Evolutionary conservation across 92 coral and sea anemone genomes (phyloP).

Genomic region (Parazoanthus darwini): DNA sequence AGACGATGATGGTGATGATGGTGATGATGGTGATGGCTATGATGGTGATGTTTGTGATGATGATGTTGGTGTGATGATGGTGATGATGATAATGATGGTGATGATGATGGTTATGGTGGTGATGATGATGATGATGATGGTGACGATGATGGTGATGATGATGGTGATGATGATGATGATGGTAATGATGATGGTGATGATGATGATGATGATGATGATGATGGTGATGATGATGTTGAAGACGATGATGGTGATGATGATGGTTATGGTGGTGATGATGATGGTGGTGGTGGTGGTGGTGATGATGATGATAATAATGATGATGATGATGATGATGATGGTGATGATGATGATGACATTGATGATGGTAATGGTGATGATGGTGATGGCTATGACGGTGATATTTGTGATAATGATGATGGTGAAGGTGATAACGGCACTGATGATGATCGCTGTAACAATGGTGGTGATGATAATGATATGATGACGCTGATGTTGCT

Average conservation of each 20-base stretch:
- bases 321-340: neutral
- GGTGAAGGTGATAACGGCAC: neutral
- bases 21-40: neutral
- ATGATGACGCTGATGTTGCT: no score
- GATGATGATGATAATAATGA: neutral
- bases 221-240: neutral
- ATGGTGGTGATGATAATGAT: no score
- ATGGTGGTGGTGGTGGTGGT: neutral
- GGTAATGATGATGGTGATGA: neutral
- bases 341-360: neutral
- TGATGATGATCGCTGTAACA: no score
- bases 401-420: neutral
- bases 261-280: neutral
- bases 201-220: neutral
- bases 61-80: no score
- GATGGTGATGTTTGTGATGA: no score
- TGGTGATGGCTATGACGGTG: neutral
- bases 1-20: neutral
- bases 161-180: neutral
- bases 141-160: neutral
- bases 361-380: neutral
- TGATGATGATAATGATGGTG: neutral
- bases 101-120: neutral
- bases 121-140: neutral
- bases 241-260: neutral